A percentile compares a stretch with the other conserved stretches of the same genome.
Evolutionary conservation across 2,888 invertebrate species (phyloP).

Genomic region (Trichacis sp.): DNA sequence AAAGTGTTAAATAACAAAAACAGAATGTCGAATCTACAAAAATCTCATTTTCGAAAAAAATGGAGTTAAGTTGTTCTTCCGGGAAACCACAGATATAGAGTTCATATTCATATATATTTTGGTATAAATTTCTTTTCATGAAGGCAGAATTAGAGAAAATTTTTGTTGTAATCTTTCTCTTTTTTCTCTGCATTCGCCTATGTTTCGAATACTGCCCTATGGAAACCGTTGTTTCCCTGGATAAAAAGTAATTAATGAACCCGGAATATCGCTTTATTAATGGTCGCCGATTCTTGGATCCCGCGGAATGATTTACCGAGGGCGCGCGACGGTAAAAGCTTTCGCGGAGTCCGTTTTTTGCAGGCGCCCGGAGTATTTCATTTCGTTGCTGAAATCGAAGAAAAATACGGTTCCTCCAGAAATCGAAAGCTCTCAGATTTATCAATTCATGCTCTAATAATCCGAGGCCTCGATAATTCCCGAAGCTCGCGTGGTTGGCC

Average conservation of each 20-base stretch:
- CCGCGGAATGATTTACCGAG: background rate
- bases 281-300: background rate
- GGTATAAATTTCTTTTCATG: no score
- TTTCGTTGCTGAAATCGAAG: background rate
- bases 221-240: background rate
- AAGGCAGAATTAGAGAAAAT: no score
- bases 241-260: background rate
- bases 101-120: no score
- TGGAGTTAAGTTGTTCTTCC: no score
- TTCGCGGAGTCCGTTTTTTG: background rate
- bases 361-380: background rate
- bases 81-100: no score
- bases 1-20: no score
- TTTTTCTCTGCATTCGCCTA: no score
- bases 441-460: slow-evolving; percentile 33
- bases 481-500: background rate
- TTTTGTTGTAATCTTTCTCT: no score
- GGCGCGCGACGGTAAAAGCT: background rate
- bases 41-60: no score
- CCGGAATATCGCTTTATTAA: background rate
- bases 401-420: slow-evolving; percentile 2
- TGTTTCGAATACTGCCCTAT: no score
- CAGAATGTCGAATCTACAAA: no score
- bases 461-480: slow-evolving; percentile 19
- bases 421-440: slow-evolving; percentile 30